phyloP scores from a whole-genome alignment of 53 echinoderm and acorn worm genomes.

The Henricia sp. region DNA sequence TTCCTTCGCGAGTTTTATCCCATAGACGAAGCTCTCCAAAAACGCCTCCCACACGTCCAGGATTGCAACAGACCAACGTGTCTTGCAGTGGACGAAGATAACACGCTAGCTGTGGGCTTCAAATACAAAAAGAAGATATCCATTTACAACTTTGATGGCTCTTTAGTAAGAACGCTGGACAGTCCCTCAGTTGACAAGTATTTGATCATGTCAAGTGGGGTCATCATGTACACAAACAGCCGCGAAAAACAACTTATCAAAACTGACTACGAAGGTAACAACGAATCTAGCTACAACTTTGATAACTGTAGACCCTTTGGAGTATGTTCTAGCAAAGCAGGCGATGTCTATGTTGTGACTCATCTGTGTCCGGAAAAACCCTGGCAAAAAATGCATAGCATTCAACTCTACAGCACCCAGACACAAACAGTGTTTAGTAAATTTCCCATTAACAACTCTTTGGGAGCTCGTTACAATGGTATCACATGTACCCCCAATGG shows the following conservation, averaged over 20 bases:
- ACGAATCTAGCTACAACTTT: background rate
- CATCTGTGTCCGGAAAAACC: too few relatives aligned
- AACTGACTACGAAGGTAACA: constrained; percentile 3
- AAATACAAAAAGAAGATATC: constrained; percentile 23
- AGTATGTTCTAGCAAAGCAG: constrained; percentile 20
- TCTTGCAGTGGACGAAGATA: constrained; percentile 30
- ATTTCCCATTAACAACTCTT: background rate
- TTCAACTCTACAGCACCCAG: background rate
- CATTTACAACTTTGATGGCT: constrained; percentile 30
- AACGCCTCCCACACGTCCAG: constrained; percentile 1
- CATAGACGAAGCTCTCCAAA: background rate
- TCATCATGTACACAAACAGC: constrained; percentile 15
- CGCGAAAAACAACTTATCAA: background rate
- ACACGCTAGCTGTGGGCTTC: constrained; percentile 45
- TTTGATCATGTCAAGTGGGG: constrained; percentile 11
- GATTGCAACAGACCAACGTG: constrained; percentile 7
- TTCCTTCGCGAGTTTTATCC: constrained; percentile 8
- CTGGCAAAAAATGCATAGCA: background rate
- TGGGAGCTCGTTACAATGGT: too few relatives aligned
- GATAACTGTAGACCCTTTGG: background rate
- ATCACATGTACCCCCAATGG: constrained; percentile 11
- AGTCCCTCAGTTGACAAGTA: background rate
- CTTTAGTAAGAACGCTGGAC: constrained; percentile 13
- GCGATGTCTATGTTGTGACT: background rate
- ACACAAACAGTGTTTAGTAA: background rate